Conservation (phyloP, 1,140 invertebrate genomes). For the Brachionus asplanchnoidis region DNA sequence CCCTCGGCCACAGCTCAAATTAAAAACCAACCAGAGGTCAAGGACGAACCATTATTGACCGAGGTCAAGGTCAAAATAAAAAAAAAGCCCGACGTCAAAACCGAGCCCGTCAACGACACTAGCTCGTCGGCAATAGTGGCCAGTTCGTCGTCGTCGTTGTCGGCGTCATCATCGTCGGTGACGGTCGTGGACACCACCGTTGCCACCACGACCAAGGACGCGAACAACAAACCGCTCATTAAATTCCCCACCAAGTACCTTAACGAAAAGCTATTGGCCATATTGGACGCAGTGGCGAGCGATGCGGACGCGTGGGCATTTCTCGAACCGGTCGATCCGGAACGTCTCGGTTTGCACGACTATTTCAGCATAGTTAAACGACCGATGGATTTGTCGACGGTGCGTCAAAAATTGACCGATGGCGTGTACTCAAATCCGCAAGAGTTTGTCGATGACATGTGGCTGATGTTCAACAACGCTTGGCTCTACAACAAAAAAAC, state of each 20-base stretch:
- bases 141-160: not conserved
- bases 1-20: not conserved
- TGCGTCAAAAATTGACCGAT: conserved; percentile 80
- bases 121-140: not conserved
- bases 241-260: not conserved
- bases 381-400: conserved; percentile 96
- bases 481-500: conserved; percentile 99
- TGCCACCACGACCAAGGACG: conserved; percentile 43
- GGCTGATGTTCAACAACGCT: conserved; percentile 99
- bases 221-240: conserved; percentile 43
- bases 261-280: not conserved
- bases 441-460: conserved; percentile 98
- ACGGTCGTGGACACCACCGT: not conserved
- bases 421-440: conserved; percentile 91
- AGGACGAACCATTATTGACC: not conserved
- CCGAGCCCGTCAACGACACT: conserved; percentile 5
- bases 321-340: conserved; percentile 89
- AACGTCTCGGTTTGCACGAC: conserved; percentile 65
- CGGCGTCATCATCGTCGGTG: conserved; percentile 17
- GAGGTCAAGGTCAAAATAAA: conserved; percentile 42
- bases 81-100: conserved; percentile 27
- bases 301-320: conserved; percentile 82
- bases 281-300: not conserved
- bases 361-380: conserved; percentile 97
- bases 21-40: conserved; percentile 9